Evolutionary conservation across 2,113 vertebrate genomes (phyloP).

Genomic region (Cryptotis parvus): DNA sequence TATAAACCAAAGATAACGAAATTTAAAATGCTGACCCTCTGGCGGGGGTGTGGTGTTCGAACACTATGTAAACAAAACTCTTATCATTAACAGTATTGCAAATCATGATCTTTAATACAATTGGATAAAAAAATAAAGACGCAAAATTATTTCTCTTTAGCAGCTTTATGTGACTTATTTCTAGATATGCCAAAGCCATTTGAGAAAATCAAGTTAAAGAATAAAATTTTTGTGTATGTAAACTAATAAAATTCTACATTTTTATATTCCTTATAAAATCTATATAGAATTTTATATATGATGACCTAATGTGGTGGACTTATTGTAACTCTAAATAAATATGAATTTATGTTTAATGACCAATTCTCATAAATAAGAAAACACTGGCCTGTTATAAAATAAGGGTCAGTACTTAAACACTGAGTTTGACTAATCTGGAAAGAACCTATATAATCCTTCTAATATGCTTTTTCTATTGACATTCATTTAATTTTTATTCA

Average conservation of each 20-base stretch:
- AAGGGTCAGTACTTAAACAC: not conserved
- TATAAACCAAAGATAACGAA: not conserved
- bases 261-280: too few relatives aligned
- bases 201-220: conserved; percentile 60
- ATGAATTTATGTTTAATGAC: conserved; percentile 16
- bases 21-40: too few relatives aligned
- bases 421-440: conserved; percentile 13
- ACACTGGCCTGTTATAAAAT: not conserved
- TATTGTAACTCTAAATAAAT: conserved; percentile 42
- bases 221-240: conserved; percentile 44
- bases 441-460: conserved; percentile 1
- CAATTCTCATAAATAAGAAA: conserved; percentile 28
- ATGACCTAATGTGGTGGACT: conserved; percentile 57
- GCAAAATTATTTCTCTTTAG: not conserved
- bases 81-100: too few relatives aligned
- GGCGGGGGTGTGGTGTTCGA: too few relatives aligned
- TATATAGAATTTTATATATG: conserved; percentile 52
- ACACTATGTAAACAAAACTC: too few relatives aligned
- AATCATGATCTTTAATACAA: too few relatives aligned
- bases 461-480: not conserved
- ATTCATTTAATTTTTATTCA: conserved; percentile 6
- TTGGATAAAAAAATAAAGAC: not conserved
- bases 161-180: conserved; percentile 27
- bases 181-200: conserved; percentile 38
- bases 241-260: conserved; percentile 63